Conservation (phyloP, 1,140 invertebrate species). For the Spodoptera frugiperda region DNA sequence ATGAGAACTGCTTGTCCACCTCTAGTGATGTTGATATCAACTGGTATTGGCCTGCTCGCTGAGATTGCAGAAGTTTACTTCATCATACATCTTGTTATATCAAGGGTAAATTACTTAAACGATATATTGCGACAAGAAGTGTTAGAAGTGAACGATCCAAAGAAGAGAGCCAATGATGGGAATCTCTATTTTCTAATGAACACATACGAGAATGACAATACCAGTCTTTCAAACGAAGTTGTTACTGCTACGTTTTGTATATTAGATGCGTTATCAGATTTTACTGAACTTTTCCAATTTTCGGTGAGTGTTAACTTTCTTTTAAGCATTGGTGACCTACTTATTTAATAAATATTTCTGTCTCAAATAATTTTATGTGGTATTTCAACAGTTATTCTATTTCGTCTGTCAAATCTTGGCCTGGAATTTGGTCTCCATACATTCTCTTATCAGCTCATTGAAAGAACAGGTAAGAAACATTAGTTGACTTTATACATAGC, state of each 20-base stretch:
- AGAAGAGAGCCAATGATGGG: background rate
- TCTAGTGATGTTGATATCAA: conserved; percentile 2
- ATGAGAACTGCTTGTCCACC: conserved; percentile 43
- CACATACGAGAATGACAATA: background rate
- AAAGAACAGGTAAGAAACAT: conserved; percentile 53
- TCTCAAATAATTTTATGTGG: background rate
- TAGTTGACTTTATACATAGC: too few relatives aligned
- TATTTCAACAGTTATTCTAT: conserved; percentile 52
- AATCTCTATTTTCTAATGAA: background rate
- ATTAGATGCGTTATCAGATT: conserved; percentile 51
- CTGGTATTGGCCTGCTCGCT: conserved; percentile 39
- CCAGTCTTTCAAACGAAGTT: conserved; percentile 39
- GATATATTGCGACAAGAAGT: conserved; percentile 38
- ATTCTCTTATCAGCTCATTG: conserved; percentile 37
- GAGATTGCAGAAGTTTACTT: conserved; percentile 53
- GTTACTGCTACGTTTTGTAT: conserved; percentile 48
- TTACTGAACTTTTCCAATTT: conserved; percentile 58
- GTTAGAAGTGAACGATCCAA: background rate
- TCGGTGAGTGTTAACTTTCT: conserved; percentile 54
- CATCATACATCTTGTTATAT: conserved; percentile 53
- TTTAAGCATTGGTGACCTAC: background rate
- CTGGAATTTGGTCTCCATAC: conserved; percentile 48
- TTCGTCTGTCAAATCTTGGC: conserved; percentile 50
- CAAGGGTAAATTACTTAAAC: conserved; percentile 55
- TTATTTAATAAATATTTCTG: background rate